These are phyloP conservation scores for Pungitius pungitius DNA, from an alignment of 2,113 vertebrate species.

Conservation along the genomic window DNA sequence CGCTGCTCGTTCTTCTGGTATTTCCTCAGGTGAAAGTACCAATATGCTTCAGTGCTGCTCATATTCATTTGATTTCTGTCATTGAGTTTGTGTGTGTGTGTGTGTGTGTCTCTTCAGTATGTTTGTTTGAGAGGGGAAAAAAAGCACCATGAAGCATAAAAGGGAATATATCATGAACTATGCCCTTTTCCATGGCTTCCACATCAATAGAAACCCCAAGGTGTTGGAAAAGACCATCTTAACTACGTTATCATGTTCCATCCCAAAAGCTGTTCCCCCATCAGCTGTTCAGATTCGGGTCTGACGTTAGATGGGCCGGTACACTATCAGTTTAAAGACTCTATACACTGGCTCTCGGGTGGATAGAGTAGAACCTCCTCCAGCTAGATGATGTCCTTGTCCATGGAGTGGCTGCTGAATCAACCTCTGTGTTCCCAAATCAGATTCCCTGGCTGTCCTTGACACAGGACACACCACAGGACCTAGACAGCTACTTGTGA, in stretches of 20 bases:
- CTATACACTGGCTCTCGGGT: neutral
- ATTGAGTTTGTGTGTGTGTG: neutral
- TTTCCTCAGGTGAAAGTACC: constrained; percentile 21
- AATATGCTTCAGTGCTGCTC: constrained; percentile 2
- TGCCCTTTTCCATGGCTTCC: neutral
- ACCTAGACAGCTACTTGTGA: no score
- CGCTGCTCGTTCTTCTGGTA: no score
- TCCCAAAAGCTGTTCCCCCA: neutral
- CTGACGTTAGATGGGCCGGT: neutral
- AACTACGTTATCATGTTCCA: neutral
- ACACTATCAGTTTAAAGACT: neutral
- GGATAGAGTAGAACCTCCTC: neutral
- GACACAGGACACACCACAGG: no score
- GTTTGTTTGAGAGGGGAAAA: neutral
- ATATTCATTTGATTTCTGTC: constrained; percentile 9
- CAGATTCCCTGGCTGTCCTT: no score
- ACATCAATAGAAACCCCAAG: neutral
- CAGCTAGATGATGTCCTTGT: no score
- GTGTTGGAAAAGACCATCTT: neutral
- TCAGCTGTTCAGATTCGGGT: neutral
- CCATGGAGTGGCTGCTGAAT: no score
- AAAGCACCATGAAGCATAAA: neutral
- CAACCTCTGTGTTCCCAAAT: no score
- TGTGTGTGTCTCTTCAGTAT: neutral
- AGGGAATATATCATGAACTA: neutral